These are phyloP conservation scores for Catharus bicknelli DNA, from an alignment of 2,113 vertebrate species.

Conservation along the genomic window DNA sequence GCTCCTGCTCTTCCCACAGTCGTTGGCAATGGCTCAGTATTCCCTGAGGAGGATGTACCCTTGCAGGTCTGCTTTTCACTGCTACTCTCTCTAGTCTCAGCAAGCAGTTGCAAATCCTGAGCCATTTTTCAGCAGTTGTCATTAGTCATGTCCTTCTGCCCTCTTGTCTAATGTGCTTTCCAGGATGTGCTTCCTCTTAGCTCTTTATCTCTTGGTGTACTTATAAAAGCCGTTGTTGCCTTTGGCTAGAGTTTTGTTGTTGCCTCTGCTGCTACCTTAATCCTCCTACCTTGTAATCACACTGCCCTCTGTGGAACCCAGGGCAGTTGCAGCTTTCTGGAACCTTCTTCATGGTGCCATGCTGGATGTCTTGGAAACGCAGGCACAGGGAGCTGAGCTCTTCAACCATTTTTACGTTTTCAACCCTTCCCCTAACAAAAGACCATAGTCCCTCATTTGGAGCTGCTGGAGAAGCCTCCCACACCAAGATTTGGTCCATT, in stretches of 20 bases:
- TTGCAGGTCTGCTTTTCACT: background rate
- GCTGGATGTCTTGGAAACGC: fast-evolving
- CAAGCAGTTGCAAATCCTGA: background rate
- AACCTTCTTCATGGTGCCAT: background rate
- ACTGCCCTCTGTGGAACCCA: background rate
- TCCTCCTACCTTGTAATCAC: background rate
- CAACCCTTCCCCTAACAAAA: background rate
- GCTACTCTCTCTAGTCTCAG: background rate
- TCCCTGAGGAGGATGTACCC: background rate
- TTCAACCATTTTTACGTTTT: background rate
- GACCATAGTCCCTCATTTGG: background rate
- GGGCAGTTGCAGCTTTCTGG: background rate
- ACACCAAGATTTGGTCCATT: background rate
- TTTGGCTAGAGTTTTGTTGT: background rate
- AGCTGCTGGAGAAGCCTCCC: background rate
- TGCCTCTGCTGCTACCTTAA: background rate
- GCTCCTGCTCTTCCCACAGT: background rate
- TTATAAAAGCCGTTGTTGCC: background rate
- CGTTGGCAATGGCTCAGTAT: fast-evolving
- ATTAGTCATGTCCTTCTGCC: background rate
- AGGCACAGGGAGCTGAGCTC: background rate
- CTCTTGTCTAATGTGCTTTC: background rate
- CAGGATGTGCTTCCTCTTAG: conserved; percentile 12
- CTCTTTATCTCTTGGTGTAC: background rate
- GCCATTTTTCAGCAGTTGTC: background rate